Evolutionary conservation across 2,888 invertebrate genomes (phyloP).

Genomic region (Periphyllus acericola): DNA sequence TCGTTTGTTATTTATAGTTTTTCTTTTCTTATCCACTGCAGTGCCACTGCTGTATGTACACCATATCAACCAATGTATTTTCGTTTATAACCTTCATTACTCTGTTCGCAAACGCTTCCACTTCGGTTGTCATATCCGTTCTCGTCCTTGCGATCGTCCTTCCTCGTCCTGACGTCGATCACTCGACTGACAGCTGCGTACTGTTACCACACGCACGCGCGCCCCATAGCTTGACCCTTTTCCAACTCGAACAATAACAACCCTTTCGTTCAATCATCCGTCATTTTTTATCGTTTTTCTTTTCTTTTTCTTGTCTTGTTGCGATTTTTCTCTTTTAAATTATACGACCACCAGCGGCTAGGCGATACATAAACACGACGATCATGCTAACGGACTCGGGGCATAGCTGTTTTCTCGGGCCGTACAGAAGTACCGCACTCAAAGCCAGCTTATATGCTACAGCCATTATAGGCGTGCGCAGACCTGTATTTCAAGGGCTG

Average conservation of each 20-base stretch:
- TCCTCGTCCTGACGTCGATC: neutral
- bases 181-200: neutral
- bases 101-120: neutral
- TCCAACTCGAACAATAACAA: neutral
- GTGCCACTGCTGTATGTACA: no score
- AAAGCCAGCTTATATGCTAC: no score
- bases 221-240: neutral
- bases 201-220: neutral
- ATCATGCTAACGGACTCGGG: neutral
- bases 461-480: no score
- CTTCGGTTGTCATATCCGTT: constrained; percentile 3
- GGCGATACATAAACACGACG: neutral
- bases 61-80: neutral
- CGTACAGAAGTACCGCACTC: no score
- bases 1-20: neutral
- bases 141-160: neutral
- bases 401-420: no score
- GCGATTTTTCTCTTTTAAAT: neutral
- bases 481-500: no score
- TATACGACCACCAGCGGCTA: neutral
- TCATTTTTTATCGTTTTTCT: no score
- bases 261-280: neutral
- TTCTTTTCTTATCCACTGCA: neutral
- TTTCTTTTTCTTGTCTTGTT: neutral
- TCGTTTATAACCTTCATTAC: neutral